These are phyloP conservation scores for Leucophenga maculata DNA, from an alignment of 2,888 invertebrate species.

Conservation along the genomic window DNA sequence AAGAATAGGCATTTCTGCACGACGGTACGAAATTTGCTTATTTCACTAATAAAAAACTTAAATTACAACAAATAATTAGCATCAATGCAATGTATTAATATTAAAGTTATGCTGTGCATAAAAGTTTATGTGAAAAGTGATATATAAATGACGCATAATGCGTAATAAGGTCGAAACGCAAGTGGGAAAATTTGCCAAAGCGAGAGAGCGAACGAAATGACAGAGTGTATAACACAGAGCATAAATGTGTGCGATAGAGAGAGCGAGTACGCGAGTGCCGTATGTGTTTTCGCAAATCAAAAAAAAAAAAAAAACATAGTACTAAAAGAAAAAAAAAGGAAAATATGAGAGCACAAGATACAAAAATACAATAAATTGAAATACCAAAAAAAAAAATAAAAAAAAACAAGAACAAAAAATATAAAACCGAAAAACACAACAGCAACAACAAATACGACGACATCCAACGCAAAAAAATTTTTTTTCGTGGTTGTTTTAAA, in stretches of 20 bases:
- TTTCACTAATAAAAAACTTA: background rate
- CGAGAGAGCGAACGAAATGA: slow-evolving; percentile 22
- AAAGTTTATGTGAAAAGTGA: background rate
- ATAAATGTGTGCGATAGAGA: slow-evolving; percentile 1
- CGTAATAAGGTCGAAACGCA: slow-evolving; percentile 28
- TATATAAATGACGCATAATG: slow-evolving; percentile 1
- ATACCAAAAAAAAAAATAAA: slow-evolving; percentile 1
- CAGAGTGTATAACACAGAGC: slow-evolving; percentile 17
- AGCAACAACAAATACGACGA: background rate
- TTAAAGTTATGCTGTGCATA: slow-evolving; percentile 9
- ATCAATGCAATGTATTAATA: background rate
- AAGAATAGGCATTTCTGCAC: slow-evolving; percentile 21
- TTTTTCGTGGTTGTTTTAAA: slow-evolving; percentile 7
- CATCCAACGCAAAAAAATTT: slow-evolving; percentile 7
- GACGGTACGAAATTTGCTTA: slow-evolving; percentile 20
- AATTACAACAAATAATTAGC: background rate
- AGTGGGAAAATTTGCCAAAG: slow-evolving; percentile 29
- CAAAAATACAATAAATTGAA: slow-evolving; percentile 24
- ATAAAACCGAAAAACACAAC: slow-evolving; percentile 10
- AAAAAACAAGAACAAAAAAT: background rate
- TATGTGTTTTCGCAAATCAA: slow-evolving; percentile 22
- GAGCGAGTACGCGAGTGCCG: slow-evolving; percentile 15
- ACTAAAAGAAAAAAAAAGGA: background rate
- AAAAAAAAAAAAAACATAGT: background rate
- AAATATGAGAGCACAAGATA: slow-evolving; percentile 22